These are phyloP conservation scores for Diplodus puntazzo DNA, from an alignment of 2,797 vertebrate species.

Conservation along the genomic window DNA sequence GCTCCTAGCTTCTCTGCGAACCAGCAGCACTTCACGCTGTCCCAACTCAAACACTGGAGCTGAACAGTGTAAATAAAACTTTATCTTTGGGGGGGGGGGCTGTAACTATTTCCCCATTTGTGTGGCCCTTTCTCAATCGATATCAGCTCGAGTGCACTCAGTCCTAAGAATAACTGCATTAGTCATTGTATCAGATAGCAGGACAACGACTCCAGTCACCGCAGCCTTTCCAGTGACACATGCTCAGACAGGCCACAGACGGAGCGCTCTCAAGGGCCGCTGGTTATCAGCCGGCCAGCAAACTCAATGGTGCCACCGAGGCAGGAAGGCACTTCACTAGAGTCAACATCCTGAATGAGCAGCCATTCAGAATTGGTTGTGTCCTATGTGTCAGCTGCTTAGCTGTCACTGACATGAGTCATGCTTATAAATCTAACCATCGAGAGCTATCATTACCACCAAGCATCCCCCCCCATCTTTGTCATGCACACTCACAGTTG, in stretches of 20 bases:
- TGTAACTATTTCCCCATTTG: slow-evolving; percentile 69
- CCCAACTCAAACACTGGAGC: slow-evolving; percentile 44
- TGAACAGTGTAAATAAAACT: slow-evolving; percentile 39
- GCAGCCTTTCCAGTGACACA: slow-evolving; percentile 75
- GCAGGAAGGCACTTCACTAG: slow-evolving; percentile 54
- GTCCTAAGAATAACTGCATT: slow-evolving; percentile 83
- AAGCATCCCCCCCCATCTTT: background rate
- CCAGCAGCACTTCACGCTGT: slow-evolving; percentile 16
- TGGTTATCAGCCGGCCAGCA: slow-evolving; percentile 74
- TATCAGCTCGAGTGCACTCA: slow-evolving; percentile 79
- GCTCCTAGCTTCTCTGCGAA: slow-evolving; percentile 16
- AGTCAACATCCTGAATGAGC: slow-evolving; percentile 75
- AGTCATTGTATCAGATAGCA: slow-evolving; percentile 80
- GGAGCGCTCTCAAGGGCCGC: slow-evolving; percentile 56
- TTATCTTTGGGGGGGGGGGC: slow-evolving; percentile 65
- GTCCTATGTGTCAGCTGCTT: slow-evolving; percentile 62
- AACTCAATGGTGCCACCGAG: slow-evolving; percentile 65
- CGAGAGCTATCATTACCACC: background rate
- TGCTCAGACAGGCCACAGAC: slow-evolving; percentile 78
- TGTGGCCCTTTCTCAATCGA: slow-evolving; percentile 68
- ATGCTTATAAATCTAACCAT: slow-evolving; percentile 2
- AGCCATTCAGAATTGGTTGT: slow-evolving; percentile 44
- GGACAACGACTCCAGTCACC: slow-evolving; percentile 70
- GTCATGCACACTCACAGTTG: slow-evolving; percentile 14
- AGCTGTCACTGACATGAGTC: slow-evolving; percentile 30